Evolutionary conservation across 2,888 invertebrate species (phyloP).

Genomic region (Phengaris arion): DNA sequence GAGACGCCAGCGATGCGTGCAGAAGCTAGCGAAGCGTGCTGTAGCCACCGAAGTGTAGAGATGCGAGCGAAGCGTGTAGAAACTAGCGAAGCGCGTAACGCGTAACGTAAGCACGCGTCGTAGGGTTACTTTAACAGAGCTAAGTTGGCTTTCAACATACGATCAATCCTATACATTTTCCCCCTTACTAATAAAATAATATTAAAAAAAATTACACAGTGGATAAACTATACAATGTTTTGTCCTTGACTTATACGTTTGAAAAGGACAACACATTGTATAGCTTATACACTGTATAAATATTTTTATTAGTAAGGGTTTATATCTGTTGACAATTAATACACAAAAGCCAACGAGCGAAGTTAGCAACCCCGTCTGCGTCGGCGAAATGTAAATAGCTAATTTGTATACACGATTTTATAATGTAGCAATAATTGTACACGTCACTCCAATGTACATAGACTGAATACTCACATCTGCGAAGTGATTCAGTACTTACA

Average conservation of each 20-base stretch:
- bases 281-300: no score
- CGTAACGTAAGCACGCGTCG: no score
- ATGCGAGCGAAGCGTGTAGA: background rate
- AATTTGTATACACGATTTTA: conserved; percentile 19
- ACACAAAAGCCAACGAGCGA: background rate
- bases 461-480: background rate
- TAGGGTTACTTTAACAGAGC: background rate
- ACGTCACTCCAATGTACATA: conserved; percentile 17
- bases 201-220: no score
- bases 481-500: no score
- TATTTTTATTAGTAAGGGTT: no score
- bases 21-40: background rate
- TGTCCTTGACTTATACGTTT: no score
- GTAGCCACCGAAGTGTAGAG: background rate
- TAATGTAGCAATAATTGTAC: conserved; percentile 23
- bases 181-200: no score
- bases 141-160: background rate
- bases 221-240: no score
- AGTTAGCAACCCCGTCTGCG: background rate
- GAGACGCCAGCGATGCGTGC: background rate
- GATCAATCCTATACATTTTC: no score
- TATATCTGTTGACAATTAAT: no score
- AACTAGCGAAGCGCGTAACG: background rate
- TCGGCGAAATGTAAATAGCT: conserved; percentile 11
- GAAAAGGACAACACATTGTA: no score